Conservation (phyloP, 1,140 invertebrate species). For the Drosophila leontia region DNA sequence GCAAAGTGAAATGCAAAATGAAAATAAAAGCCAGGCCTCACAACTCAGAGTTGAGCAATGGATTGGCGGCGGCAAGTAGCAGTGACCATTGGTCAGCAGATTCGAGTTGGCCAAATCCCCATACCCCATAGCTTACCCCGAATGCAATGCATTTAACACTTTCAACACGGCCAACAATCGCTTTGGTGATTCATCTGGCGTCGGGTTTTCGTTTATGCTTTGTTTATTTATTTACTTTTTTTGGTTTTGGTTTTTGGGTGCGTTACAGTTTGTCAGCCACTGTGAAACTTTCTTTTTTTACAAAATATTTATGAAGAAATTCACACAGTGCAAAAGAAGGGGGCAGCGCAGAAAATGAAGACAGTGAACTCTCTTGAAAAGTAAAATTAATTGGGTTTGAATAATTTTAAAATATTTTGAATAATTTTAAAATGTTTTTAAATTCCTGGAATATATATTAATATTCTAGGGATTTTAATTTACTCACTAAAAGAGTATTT, state of each 20-base stretch:
- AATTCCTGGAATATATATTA: no score
- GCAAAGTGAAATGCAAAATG: constrained; percentile 76
- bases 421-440: background rate
- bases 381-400: background rate
- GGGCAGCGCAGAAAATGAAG: constrained; percentile 19
- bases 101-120: constrained; percentile 50
- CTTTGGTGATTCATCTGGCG: constrained; percentile 63
- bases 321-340: constrained; percentile 30
- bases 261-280: constrained; percentile 75
- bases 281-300: constrained; percentile 77
- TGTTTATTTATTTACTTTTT: constrained; percentile 35
- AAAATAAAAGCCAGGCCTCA: constrained; percentile 47
- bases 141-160: constrained; percentile 79
- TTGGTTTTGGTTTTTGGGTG: constrained; percentile 48
- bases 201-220: constrained; percentile 39
- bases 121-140: constrained; percentile 14
- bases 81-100: constrained; percentile 61
- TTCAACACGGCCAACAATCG: constrained; percentile 59
- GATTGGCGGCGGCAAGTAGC: constrained; percentile 18
- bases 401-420: background rate
- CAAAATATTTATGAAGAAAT: constrained; percentile 78
- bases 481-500: no score
- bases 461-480: background rate
- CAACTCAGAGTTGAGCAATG: constrained; percentile 59
- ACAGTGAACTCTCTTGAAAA: background rate